Base-by-base conservation (phyloP, 2,888 invertebrate species). In the Lycaena phlaeas region DNA sequence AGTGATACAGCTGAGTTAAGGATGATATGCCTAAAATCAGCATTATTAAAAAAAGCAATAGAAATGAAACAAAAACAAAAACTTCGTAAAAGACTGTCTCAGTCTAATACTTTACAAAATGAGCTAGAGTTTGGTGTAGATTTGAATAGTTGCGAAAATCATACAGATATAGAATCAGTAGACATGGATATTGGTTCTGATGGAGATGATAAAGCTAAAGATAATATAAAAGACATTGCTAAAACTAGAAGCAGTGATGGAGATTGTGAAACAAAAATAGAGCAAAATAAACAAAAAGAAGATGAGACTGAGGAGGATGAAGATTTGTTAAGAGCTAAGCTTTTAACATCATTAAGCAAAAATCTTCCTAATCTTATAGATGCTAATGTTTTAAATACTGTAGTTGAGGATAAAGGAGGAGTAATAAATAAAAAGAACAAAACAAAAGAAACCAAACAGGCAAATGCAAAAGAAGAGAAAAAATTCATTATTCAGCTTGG, bases 11-110 rank as follows among this genome's bases (percentile, higher is more conserved):
- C 87, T 38, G 85, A 89, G 51, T 65, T 91, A 36, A 74, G 91
- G 50, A 66, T 89, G 51, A 89, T 88, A 48, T 91, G 90, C 40
- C 67, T 91, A n/a, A 87, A 87, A 52, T 90, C 91, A n/a, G 88
- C 90, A 4, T 70, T 90, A 29, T 55, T 90, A 28, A 90, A 90
- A 52, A 90, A 90, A 64, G 88, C 87, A 43, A 82, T 86, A 49
- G 86, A 88, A 60, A 78, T 87, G 58, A 87, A 87, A 64, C 68
- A 66, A 47, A 79, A 78, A 42, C 71, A 77, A 49, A 82, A 77
- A 53, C 45, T 71, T 45, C 68, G 62, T 40, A 81, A 82, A 54
- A 63, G 59, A 42, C 49, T 74, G 17, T 77, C 76, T 4, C 75
- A 74, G 44, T 68, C 75, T 41, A 57, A 64, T 41, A 57, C 64